These are phyloP conservation scores for Struthio camelus DNA, from an alignment of 2,113 vertebrate genomes.

Conservation along the genomic window DNA sequence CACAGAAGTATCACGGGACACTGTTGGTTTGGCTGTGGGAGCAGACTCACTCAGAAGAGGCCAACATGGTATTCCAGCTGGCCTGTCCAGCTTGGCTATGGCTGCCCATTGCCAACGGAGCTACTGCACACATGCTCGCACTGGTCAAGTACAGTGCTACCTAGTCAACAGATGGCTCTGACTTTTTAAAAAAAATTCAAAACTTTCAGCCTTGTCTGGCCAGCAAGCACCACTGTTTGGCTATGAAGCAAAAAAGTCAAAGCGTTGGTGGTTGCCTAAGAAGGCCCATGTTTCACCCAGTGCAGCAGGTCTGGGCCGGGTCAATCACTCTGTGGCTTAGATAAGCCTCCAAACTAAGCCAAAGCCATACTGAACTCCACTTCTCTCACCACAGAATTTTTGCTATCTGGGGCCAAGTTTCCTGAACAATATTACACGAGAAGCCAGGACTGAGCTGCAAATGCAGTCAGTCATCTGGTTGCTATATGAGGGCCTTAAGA, in stretches of 20 bases:
- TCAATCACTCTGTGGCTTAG: background rate
- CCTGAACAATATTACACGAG: fast-evolving
- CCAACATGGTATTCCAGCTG: background rate
- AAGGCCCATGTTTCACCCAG: background rate
- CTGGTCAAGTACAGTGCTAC: background rate
- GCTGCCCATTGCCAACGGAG: fast-evolving
- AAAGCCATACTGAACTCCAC: background rate
- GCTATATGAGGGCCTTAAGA: background rate
- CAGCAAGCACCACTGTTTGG: background rate
- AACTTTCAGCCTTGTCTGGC: background rate
- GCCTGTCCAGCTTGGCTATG: background rate
- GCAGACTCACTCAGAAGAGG: background rate
- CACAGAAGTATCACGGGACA: background rate
- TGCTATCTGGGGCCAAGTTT: background rate
- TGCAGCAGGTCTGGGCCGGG: background rate
- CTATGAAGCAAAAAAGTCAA: background rate
- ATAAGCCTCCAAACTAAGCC: background rate
- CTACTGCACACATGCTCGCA: fast-evolving
- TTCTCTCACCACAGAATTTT: background rate
- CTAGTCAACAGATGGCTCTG: background rate
- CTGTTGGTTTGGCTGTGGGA: background rate
- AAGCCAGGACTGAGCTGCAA: background rate
- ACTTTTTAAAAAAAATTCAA: background rate
- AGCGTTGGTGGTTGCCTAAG: background rate
- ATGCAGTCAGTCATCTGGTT: background rate